Evolutionary conservation across 64 coral and sea anemone species (phyloP).

Genomic region (Catalaphyllia jardinei): DNA sequence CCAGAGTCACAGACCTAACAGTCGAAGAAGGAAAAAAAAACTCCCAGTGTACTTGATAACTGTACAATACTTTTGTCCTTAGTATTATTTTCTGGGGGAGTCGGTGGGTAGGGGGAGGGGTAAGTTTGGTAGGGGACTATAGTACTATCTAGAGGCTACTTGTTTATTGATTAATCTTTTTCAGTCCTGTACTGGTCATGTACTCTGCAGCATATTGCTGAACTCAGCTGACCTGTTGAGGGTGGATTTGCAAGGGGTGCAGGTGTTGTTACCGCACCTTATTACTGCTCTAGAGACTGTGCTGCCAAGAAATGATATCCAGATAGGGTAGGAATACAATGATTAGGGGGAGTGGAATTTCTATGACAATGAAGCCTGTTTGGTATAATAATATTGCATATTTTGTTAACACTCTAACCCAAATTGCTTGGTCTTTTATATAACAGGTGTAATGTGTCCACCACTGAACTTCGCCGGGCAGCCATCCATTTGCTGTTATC

Average conservation of each 20-base stretch:
- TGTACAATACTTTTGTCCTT: too few relatives aligned
- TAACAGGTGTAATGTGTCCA: conserved; percentile 79
- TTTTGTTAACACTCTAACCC: neutral
- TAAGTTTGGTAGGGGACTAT: too few relatives aligned
- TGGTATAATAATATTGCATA: too few relatives aligned
- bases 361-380: too few relatives aligned
- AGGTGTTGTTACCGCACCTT: conserved; percentile 90
- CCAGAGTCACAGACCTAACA: too few relatives aligned
- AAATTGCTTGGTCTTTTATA: neutral
- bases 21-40: too few relatives aligned
- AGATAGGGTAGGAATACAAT: conserved; percentile 46
- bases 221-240: conserved; percentile 88
- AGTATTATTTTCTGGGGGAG: too few relatives aligned
- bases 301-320: conserved; percentile 74
- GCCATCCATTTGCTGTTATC: conserved; percentile 94
- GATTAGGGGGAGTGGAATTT: neutral
- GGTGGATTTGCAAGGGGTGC: conserved; percentile 90
- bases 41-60: too few relatives aligned
- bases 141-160: too few relatives aligned
- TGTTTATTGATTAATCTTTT: neutral
- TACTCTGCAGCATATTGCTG: conserved; percentile 90
- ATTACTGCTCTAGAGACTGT: conserved; percentile 92
- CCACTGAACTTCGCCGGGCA: conserved; percentile 88
- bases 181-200: conserved; percentile 88
- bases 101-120: too few relatives aligned